A percentile compares a stretch with the other conserved stretches of the same genome.
phyloP scores from a whole-genome alignment of 2,113 vertebrate species.

The Sceloporus undulatus region DNA sequence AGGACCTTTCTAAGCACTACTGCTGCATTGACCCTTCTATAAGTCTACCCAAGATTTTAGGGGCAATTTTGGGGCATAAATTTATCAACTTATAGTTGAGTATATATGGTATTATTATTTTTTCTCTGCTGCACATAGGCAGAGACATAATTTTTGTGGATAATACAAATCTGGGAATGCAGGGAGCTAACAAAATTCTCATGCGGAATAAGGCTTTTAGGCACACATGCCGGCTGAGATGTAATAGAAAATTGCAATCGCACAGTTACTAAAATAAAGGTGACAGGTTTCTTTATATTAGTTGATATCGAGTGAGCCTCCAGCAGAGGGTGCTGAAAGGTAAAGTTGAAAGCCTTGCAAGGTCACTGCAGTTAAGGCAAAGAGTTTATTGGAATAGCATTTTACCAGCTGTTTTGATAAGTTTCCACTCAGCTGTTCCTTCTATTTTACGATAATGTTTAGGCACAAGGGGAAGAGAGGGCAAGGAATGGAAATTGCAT shows the following conservation, averaged over 20 bases:
- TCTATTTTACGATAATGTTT: conserved; percentile 20
- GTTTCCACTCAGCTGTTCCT: neutral
- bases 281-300: neutral
- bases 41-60: too few relatives aligned
- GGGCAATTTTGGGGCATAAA: too few relatives aligned
- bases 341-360: conserved; percentile 13
- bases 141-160: neutral
- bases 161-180: neutral
- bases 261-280: neutral
- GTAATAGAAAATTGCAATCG: neutral
- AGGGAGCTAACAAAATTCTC: neutral
- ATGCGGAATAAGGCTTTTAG: neutral
- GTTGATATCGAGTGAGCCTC: neutral
- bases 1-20: too few relatives aligned
- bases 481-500: neutral
- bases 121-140: too few relatives aligned
- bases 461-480: conserved; percentile 4
- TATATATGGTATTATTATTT: too few relatives aligned
- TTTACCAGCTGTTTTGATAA: neutral
- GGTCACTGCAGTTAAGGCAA: neutral
- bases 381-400: fast-evolving
- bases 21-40: too few relatives aligned
- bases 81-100: too few relatives aligned
- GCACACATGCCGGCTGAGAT: too few relatives aligned
- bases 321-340: conserved; percentile 66